phyloP scores from a whole-genome alignment of 1,140 invertebrate species.

The Rhagoletis zephyria region DNA sequence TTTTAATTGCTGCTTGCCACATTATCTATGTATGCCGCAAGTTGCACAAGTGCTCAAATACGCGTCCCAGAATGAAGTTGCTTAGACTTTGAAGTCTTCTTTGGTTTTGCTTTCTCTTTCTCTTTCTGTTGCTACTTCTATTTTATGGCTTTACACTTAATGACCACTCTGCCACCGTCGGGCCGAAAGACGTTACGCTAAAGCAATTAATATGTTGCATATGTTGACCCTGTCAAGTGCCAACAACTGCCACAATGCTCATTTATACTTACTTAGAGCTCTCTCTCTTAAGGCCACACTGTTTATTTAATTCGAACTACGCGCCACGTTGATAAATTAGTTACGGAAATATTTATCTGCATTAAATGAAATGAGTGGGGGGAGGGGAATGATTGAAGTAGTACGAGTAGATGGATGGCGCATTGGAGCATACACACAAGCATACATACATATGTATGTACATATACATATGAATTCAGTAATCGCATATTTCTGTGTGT shows the following conservation, averaged over 20 bases:
- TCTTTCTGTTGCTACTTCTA: too few relatives aligned
- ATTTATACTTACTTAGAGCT: too few relatives aligned
- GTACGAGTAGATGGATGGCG: too few relatives aligned
- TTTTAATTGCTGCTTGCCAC: slow-evolving; percentile 13
- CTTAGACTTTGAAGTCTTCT: background rate
- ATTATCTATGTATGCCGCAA: background rate
- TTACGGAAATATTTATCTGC: slow-evolving; percentile 36
- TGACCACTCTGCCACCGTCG: slow-evolving; percentile 8
- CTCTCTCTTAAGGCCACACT: too few relatives aligned
- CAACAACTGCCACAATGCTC: background rate
- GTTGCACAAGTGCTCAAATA: background rate
- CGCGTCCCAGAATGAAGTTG: background rate
- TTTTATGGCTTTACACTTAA: background rate
- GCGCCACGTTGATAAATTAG: slow-evolving; percentile 23
- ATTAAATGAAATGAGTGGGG: background rate
- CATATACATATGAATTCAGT: too few relatives aligned
- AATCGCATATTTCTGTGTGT: too few relatives aligned
- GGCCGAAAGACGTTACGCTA: background rate
- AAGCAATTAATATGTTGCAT: background rate
- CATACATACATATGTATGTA: too few relatives aligned
- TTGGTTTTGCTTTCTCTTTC: background rate
- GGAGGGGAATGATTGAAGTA: background rate
- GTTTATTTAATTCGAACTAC: background rate
- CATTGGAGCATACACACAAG: too few relatives aligned
- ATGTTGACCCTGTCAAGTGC: background rate